Evolutionary conservation across 1,140 invertebrate species (phyloP).

Genomic region (Cotesia glomerata): DNA sequence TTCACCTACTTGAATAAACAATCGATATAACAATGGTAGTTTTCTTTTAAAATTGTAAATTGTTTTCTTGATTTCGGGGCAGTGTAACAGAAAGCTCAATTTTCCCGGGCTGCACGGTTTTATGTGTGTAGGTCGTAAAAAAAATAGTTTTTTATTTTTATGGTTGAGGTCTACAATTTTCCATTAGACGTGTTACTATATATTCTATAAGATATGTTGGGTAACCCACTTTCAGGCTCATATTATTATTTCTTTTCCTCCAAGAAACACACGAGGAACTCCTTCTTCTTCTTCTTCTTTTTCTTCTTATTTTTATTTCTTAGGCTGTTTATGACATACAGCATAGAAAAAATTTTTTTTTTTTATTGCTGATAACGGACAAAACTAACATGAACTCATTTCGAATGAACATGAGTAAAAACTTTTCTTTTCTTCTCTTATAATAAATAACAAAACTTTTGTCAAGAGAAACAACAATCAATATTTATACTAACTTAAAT

Average conservation of each 20-base stretch:
- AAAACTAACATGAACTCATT: slow-evolving; percentile 54
- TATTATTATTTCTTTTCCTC: slow-evolving; percentile 26
- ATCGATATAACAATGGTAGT: too few species aligned
- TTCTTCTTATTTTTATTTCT: slow-evolving; percentile 2
- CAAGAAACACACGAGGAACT: slow-evolving; percentile 19
- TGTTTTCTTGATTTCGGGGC: not conserved
- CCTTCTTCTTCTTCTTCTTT: slow-evolving; percentile 18
- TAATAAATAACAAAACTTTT: not conserved
- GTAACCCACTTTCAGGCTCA: slow-evolving; percentile 27
- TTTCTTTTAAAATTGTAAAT: too few species aligned
- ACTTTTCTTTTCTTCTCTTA: not conserved
- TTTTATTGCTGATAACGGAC: slow-evolving; percentile 46
- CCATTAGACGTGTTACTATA: slow-evolving; percentile 48
- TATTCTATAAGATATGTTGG: slow-evolving; percentile 36
- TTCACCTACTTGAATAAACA: too few species aligned
- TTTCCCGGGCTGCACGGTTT: slow-evolving; percentile 7
- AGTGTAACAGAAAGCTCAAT: slow-evolving; percentile 5
- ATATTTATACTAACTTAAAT: not conserved
- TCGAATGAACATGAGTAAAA: slow-evolving; percentile 12
- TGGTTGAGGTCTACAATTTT: slow-evolving; percentile 46
- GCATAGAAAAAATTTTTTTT: slow-evolving; percentile 56
- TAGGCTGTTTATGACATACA: slow-evolving; percentile 54
- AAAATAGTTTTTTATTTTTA: slow-evolving; percentile 20
- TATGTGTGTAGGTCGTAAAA: slow-evolving; percentile 7
- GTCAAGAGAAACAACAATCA: too few species aligned